Evolutionary conservation across 1,140 invertebrate species (phyloP).

Genomic region (Drosophila tani): DNA sequence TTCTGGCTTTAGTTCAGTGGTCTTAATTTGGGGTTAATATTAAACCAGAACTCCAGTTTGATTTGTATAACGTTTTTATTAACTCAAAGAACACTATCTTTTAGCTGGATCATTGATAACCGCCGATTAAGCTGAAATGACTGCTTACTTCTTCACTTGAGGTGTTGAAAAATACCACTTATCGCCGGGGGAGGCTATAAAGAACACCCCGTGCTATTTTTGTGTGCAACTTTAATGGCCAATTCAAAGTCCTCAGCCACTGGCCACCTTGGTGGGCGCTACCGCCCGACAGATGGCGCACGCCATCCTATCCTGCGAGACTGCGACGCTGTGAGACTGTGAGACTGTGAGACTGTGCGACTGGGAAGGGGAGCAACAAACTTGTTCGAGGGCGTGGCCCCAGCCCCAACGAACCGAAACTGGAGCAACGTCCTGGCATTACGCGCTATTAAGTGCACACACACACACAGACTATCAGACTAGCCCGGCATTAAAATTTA

Average conservation of each 20-base stretch:
- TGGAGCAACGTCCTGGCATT: slow-evolving; percentile 45
- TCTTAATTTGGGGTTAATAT: neutral
- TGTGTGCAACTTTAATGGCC: slow-evolving; percentile 20
- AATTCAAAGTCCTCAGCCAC: neutral
- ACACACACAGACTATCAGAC: slow-evolving; percentile 8
- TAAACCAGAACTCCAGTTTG: neutral
- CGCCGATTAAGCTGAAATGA: slow-evolving; percentile 4
- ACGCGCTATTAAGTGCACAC: slow-evolving; percentile 47
- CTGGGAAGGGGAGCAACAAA: slow-evolving; percentile 16
- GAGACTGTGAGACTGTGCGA: neutral
- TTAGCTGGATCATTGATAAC: neutral
- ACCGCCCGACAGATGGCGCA: slow-evolving; percentile 23
- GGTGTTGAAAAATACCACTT: slow-evolving; percentile 9
- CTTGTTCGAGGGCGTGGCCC: slow-evolving; percentile 30
- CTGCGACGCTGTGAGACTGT: neutral
- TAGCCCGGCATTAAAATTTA: slow-evolving; percentile 58
- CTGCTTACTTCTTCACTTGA: neutral
- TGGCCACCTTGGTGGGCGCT: neutral
- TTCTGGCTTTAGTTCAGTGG: too few relatives aligned
- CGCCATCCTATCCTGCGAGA: slow-evolving; percentile 2
- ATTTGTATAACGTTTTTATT: neutral
- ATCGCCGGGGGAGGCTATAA: slow-evolving; percentile 4
- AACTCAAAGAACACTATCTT: neutral
- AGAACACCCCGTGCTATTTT: slow-evolving; percentile 1
- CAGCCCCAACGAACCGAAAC: slow-evolving; percentile 23